These are phyloP conservation scores for Cirrhinus molitorella DNA, from an alignment of 2,797 vertebrate genomes.

Conservation along the genomic window DNA sequence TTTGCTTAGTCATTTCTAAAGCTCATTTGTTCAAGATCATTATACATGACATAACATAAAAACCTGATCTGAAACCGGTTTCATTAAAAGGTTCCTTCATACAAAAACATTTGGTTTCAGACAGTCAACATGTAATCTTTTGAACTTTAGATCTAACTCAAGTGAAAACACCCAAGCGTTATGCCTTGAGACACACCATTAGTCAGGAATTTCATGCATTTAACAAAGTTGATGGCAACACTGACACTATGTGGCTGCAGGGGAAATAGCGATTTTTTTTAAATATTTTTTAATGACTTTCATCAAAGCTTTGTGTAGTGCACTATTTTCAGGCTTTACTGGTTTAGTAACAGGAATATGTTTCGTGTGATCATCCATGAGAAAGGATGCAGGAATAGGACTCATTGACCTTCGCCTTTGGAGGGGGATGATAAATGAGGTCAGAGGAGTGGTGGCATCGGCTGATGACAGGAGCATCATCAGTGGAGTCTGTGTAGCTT, in stretches of 20 bases:
- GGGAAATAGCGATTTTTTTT: neutral
- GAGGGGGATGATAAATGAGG: constrained; percentile 47
- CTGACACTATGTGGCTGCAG: constrained; percentile 33
- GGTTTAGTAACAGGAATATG: neutral
- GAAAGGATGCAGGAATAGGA: constrained; percentile 37
- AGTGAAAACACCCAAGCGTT: neutral
- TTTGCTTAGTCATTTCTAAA: constrained; percentile 10
- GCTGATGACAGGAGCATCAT: constrained; percentile 45
- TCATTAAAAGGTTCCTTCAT: neutral
- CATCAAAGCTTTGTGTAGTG: neutral
- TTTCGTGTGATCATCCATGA: constrained; percentile 1
- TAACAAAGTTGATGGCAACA: constrained; percentile 3
- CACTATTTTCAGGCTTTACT: neutral
- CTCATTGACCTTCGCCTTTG: constrained; percentile 38
- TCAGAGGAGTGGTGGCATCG: constrained; percentile 44
- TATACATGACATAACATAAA: neutral
- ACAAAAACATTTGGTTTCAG: neutral
- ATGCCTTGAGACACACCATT: neutral
- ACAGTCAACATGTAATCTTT: neutral
- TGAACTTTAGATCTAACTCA: neutral
- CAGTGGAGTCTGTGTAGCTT: constrained; percentile 32
- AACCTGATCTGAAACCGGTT: neutral
- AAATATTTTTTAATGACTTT: neutral
- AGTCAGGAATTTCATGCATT: neutral
- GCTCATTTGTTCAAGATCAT: neutral